phyloP scores from a whole-genome alignment of 2,888 invertebrate species.

The Philereme vetulata region DNA sequence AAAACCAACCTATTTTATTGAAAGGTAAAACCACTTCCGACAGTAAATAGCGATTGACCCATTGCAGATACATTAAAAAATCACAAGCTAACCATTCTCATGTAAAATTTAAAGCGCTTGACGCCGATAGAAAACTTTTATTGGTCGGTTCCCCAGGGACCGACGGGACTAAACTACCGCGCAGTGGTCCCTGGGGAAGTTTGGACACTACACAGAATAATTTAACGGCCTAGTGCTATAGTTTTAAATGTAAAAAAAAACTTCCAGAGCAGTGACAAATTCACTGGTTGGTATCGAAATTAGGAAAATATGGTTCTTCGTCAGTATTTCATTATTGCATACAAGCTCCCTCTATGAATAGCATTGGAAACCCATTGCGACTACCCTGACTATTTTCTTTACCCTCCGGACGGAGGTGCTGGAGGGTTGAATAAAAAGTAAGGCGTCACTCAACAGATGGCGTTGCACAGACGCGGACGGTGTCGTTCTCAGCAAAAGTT shows the following conservation, averaged over 20 bases:
- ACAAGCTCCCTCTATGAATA: constrained; percentile 14
- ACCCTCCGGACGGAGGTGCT: neutral
- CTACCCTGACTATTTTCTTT: neutral
- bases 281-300: no score
- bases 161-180: neutral
- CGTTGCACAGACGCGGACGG: constrained; percentile 8
- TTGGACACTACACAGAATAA: constrained; percentile 14
- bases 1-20: no score
- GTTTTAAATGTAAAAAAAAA: neutral
- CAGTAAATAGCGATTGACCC: neutral
- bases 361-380: neutral
- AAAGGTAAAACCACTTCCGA: no score
- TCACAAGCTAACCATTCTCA: constrained; percentile 4
- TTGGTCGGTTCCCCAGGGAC: constrained; percentile 7
- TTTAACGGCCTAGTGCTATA: constrained; percentile 3
- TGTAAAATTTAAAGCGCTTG: constrained; percentile 13
- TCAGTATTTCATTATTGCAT: neutral
- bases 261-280: no score
- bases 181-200: neutral
- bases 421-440: constrained; percentile 2
- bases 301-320: no score
- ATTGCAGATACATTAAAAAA: constrained; percentile 9
- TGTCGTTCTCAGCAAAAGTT: constrained; percentile 1
- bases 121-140: constrained; percentile 17
- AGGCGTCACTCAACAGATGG: constrained; percentile 22